Base-by-base conservation (phyloP, 1,140 invertebrate genomes). In the Nomia melanderi region DNA sequence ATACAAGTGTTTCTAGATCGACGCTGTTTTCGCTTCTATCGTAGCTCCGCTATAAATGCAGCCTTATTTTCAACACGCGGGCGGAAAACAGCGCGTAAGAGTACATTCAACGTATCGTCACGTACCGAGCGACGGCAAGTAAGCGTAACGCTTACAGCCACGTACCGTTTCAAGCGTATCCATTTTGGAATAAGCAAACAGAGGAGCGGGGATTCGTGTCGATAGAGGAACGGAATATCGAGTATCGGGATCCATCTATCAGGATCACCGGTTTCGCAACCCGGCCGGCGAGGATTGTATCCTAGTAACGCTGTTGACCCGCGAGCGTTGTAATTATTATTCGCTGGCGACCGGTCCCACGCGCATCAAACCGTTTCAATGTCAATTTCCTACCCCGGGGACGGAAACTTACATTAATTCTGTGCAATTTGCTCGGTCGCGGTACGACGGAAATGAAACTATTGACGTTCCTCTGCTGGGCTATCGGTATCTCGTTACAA, bases 291-390 rank as follows among this genome's bases (percentile, higher is more conserved):
- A 17, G 53, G 41, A 60, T 69, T 44, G n/a, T 69, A 33, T 39
- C 23, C 41, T 31, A 50, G 54, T 59, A 54, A n/a, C 12, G 31
- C 4, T 66, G 64, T 69, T 76, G 64, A 76, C 54, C 64, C 73
- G 12, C n/a, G 64, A 60, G 41, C 73, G 67, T 54, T 54, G 64
- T 60, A 69, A 69, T 76, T 69, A 76, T 75, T 75, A 75, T 67
- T 75, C 64, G 23, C 7, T 7, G 14, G 17, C 29, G 17, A 47
- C 29, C 41, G 39, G 44, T 59, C 25, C 36, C 31, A n/a, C 3
- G 27, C 27, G 25, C n/a, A 27, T 27, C 41, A 33, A 44, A 56
- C 20, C 36, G 20, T 44, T 41, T 33, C 20, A 8, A 12, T 27
- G n/a, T 14, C n/a, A 31, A 39, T 57, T 25, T 29, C 36, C 39